Evolutionary conservation across 2,113 vertebrate species (phyloP).

Genomic region (Ciconia maguari): DNA sequence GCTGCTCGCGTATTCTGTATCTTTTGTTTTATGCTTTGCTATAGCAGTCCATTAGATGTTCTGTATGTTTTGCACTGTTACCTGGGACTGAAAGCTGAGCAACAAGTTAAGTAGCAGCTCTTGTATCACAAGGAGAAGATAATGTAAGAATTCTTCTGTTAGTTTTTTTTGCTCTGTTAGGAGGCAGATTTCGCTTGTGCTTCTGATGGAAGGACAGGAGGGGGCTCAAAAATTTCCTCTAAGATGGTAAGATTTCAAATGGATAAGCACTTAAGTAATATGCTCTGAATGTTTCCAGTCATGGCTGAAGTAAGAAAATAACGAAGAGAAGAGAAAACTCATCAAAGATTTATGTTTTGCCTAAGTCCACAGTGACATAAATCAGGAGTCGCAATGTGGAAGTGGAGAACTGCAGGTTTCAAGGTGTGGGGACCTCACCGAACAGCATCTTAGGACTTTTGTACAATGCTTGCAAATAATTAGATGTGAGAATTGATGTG

Average conservation of each 20-base stretch:
- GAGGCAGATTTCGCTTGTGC: not conserved
- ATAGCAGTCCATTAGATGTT: not conserved
- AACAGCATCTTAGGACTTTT: not conserved
- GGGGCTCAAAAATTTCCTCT: not conserved
- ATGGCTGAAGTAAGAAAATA: not conserved
- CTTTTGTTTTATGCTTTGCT: not conserved
- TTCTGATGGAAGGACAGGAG: not conserved
- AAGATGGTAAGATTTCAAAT: not conserved
- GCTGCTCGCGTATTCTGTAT: fast-evolving
- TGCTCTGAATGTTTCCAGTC: not conserved
- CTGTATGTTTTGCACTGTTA: not conserved
- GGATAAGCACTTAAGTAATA: not conserved
- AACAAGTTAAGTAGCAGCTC: not conserved
- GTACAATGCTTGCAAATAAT: not conserved
- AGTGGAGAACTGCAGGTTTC: not conserved
- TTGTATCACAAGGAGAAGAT: not conserved
- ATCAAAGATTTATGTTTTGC: not conserved
- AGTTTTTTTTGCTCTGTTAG: not conserved
- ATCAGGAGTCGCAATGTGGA: not conserved
- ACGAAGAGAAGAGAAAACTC: not conserved
- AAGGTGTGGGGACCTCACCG: not conserved
- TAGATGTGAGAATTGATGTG: not conserved
- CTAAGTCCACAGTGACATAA: not conserved
- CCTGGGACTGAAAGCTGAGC: not conserved
- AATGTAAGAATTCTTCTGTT: not conserved